Base-by-base conservation (phyloP, 2,888 invertebrate genomes). In the Drosophila tanythrix region DNA sequence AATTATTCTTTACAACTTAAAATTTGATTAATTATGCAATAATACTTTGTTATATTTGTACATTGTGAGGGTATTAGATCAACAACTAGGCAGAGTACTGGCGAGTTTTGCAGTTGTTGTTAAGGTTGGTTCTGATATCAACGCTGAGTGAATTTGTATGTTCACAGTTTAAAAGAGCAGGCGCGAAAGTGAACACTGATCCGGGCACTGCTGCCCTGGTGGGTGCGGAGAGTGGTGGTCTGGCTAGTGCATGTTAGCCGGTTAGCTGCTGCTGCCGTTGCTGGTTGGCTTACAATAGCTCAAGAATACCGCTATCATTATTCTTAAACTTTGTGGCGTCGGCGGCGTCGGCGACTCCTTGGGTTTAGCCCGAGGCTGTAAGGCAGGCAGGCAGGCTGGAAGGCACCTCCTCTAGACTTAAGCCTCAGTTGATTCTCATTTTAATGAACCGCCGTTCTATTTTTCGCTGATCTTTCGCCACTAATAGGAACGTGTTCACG, bases 251-350 rank as follows among this genome's bases (percentile, higher is more conserved):
- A 74, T 74, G 83, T 78, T 62, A 35, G 61, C 67, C 57, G 79
- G 67, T 50, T 51, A 58, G 75, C 52, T 52, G 70, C 62, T 36
- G 61, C 60, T 59, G 67, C 55, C 60, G 69, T 66, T 64, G 75
- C 81, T 78, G 74, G 56, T 63, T 78, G 83, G 71, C 72, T 83
- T 84, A 88, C 86, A 83, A 88, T 90, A 91, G 92, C 91, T 91
- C 90, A 91, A 92, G 91, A 91, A 91, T 91, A 91, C 92, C 92
- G 91, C 92, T 91, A 91, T 91, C 91, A 90, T 91, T 91, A 90
- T 90, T 90, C 89, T 90, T 82, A 83, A 83, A 83, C 79, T 81
- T 73, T 74, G 71, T 66, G 74, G 76, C 71, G 69, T 63, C 66
- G 66, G 66, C 81, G 68, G 65, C 63, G 57, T 65, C 56, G 71